phyloP scores from a whole-genome alignment of 2,113 vertebrate species.

The Ciconia maguari region DNA sequence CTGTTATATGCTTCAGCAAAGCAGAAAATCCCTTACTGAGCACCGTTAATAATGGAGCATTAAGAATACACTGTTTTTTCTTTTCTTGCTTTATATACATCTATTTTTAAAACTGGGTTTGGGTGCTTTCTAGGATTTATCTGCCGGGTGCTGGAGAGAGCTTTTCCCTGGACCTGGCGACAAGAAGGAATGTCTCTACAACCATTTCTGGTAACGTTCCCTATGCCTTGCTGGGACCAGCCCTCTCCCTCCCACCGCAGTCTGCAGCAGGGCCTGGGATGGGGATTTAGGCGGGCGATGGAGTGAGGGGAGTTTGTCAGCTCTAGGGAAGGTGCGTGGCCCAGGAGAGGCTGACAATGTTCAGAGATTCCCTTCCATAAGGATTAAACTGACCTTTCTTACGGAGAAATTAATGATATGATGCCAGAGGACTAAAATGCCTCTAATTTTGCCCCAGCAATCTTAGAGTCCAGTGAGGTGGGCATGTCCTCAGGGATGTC shows the following conservation, averaged over 20 bases:
- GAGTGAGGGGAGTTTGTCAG: not conserved
- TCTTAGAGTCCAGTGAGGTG: not conserved
- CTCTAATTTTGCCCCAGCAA: accelerated
- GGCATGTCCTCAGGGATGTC: not conserved
- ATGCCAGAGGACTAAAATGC: not conserved
- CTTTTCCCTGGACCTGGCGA: not conserved
- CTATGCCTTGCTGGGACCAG: not conserved
- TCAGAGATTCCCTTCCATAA: not conserved
- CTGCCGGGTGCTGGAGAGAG: not conserved
- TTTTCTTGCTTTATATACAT: constrained; percentile 1
- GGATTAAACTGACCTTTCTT: not conserved
- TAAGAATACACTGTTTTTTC: constrained; percentile 40
- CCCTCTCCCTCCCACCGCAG: not conserved
- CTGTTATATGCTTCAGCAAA: constrained; percentile 53
- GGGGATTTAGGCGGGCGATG: not conserved
- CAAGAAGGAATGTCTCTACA: not conserved
- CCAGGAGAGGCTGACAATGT: not conserved
- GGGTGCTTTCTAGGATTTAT: constrained; percentile 19
- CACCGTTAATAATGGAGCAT: constrained; percentile 53
- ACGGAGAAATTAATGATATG: accelerated
- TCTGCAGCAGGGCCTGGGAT: not conserved
- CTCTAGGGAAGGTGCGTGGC: not conserved
- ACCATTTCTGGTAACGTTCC: not conserved
- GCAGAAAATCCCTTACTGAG: constrained; percentile 55
- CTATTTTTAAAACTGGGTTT: constrained; percentile 12